These are phyloP conservation scores for Ptiloglossa arizonensis DNA, from an alignment of 1,140 invertebrate species.

Conservation along the genomic window DNA sequence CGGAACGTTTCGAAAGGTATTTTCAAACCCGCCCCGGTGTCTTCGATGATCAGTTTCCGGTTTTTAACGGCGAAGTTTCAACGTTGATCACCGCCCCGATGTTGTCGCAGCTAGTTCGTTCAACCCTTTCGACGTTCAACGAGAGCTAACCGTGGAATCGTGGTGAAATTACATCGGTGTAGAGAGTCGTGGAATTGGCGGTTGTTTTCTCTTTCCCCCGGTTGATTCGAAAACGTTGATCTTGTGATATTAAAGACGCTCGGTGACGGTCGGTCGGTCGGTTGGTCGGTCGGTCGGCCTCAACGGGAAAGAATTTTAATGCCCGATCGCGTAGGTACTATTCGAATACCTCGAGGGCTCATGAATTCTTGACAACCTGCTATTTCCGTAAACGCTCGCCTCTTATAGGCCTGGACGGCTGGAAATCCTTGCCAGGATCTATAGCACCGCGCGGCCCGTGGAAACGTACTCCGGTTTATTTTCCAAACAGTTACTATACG, in stretches of 20 bases:
- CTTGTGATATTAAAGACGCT: background rate
- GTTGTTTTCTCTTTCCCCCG: background rate
- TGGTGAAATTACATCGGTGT: background rate
- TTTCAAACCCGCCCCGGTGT: too few relatives aligned
- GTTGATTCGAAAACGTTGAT: background rate
- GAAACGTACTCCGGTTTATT: slow-evolving; percentile 15
- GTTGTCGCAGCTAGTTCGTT: background rate
- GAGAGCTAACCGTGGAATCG: background rate
- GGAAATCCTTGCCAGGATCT: slow-evolving; percentile 5
- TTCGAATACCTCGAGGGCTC: slow-evolving; percentile 21
- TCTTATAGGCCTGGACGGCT: slow-evolving; percentile 21
- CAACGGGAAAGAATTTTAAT: slow-evolving; percentile 41
- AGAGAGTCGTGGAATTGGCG: background rate
- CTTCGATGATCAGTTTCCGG: too few relatives aligned
- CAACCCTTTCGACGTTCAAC: slow-evolving; percentile 3
- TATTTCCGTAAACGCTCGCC: slow-evolving; percentile 35
- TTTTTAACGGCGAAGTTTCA: too few relatives aligned
- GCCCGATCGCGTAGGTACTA: slow-evolving; percentile 3
- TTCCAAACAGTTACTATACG: slow-evolving; percentile 22
- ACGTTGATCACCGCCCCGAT: too few relatives aligned
- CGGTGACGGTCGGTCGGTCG: background rate
- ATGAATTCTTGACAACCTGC: slow-evolving; percentile 50
- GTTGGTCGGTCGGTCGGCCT: too few relatives aligned
- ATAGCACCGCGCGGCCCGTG: background rate
- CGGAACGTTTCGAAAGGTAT: too few relatives aligned